These are phyloP conservation scores for Glossosoma conforme DNA, from an alignment of 1,140 invertebrate genomes.

Conservation along the genomic window DNA sequence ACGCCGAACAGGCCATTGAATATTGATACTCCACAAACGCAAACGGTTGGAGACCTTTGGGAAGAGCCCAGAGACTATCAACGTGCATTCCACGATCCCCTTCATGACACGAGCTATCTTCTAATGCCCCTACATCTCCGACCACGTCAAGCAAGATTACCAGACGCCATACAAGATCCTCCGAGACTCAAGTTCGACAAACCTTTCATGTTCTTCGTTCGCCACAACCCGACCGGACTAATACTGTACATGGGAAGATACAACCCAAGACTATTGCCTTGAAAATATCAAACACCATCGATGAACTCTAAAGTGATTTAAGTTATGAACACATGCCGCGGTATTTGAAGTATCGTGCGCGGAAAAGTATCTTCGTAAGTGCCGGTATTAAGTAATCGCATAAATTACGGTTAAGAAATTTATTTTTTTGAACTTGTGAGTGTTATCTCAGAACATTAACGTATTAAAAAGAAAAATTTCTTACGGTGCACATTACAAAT, in stretches of 20 bases:
- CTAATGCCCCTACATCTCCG: slow-evolving; percentile 59
- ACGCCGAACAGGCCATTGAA: slow-evolving; percentile 24
- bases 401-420: slow-evolving; percentile 24
- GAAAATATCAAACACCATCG: slow-evolving; percentile 22
- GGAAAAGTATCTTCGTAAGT: background rate
- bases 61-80: slow-evolving; percentile 51
- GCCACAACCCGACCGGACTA: slow-evolving; percentile 81
- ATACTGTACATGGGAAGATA: slow-evolving; percentile 81
- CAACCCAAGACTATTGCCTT: slow-evolving; percentile 73
- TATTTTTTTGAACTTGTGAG: slow-evolving; percentile 29
- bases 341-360: background rate
- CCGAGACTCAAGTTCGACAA: slow-evolving; percentile 73
- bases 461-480: slow-evolving; percentile 31
- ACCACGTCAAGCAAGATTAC: slow-evolving; percentile 63
- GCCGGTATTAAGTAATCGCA: background rate
- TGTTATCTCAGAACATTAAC: slow-evolving; percentile 9
- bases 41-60: slow-evolving; percentile 39
- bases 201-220: slow-evolving; percentile 79
- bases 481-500: slow-evolving; percentile 9
- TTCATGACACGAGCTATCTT: slow-evolving; percentile 56
- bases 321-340: background rate
- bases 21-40: slow-evolving; percentile 21
- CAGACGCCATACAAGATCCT: slow-evolving; percentile 48
- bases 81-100: slow-evolving; percentile 57
- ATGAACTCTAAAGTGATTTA: too few relatives aligned